Percentiles rank a stretch among this genome's conserved stretches.
Evolutionary conservation across 1,140 invertebrate genomes (phyloP).

Genomic region (Papilio dardanus): DNA sequence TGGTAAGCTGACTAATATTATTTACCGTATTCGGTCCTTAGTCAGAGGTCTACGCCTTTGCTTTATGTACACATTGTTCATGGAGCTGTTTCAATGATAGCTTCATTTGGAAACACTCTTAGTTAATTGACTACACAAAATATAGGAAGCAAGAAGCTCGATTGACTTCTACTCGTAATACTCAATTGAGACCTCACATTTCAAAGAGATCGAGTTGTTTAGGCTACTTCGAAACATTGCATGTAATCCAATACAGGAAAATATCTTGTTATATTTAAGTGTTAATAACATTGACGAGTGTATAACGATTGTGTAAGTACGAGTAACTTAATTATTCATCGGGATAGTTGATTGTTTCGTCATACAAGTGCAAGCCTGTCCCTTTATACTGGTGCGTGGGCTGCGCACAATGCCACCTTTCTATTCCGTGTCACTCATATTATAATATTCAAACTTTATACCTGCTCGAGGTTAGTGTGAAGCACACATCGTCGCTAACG

Average conservation of each 20-base stretch:
- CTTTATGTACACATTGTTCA: background rate
- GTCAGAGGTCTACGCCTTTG: slow-evolving; percentile 13
- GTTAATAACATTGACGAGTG: background rate
- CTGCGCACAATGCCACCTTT: slow-evolving; percentile 57
- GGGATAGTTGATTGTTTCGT: background rate
- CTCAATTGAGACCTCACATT: background rate
- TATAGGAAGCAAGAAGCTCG: no score
- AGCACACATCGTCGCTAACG: background rate
- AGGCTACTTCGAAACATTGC: no score
- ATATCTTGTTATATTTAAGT: background rate
- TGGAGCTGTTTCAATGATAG: background rate
- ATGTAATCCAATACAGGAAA: background rate
- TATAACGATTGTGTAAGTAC: background rate
- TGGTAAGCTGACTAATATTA: slow-evolving; percentile 16
- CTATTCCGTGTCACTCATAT: slow-evolving; percentile 42
- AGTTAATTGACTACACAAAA: no score
- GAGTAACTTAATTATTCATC: slow-evolving; percentile 3
- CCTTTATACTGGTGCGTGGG: slow-evolving; percentile 47
- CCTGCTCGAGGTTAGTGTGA: background rate
- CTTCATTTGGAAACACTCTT: background rate
- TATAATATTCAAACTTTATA: background rate
- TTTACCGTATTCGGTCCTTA: background rate
- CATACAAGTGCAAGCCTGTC: background rate
- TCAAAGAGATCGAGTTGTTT: background rate
- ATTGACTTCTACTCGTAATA: no score